phyloP scores from a whole-genome alignment of 2,888 invertebrate genomes.

The Lagria hirta region DNA sequence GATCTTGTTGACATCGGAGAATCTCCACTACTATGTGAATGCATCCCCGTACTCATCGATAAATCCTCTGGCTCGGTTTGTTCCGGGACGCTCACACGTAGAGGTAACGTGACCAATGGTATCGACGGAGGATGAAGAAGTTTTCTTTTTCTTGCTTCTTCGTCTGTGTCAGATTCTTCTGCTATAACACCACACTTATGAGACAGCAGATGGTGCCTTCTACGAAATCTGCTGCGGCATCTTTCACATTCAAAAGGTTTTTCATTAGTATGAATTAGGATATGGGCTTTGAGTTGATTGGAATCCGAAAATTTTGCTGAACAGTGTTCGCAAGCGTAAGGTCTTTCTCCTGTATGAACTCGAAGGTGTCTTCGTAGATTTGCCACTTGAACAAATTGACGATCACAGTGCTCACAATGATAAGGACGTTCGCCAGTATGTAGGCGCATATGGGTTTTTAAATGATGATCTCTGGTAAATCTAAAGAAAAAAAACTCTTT shows the following conservation, averaged over 20 bases:
- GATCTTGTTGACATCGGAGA: constrained; percentile 55
- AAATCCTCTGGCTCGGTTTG: constrained; percentile 92
- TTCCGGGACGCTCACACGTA: constrained; percentile 62
- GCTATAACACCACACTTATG: constrained; percentile 70
- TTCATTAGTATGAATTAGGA: constrained; percentile 85
- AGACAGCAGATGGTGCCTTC: constrained; percentile 83
- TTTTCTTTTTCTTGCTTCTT: constrained; percentile 51
- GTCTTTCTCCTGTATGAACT: constrained; percentile 89
- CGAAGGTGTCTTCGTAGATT: constrained; percentile 85
- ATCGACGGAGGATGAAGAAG: constrained; percentile 57
- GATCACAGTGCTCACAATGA: constrained; percentile 87
- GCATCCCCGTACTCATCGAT: constrained; percentile 66
- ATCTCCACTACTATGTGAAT: constrained; percentile 56
- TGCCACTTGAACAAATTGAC: constrained; percentile 88
- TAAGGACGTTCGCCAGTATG: constrained; percentile 95
- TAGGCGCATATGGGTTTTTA: constrained; percentile 89
- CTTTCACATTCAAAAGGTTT: constrained; percentile 83
- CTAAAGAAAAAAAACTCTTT: too few species aligned
- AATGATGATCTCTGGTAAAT: constrained; percentile 91
- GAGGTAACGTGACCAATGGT: constrained; percentile 47
- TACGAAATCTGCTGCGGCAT: constrained; percentile 76
- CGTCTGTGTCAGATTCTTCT: constrained; percentile 41
- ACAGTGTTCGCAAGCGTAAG: constrained; percentile 85
- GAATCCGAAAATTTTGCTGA: constrained; percentile 87
- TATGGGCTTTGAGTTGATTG: constrained; percentile 88